Conservation (phyloP, 2,113 vertebrate genomes). For the Mellivora capensis region DNA sequence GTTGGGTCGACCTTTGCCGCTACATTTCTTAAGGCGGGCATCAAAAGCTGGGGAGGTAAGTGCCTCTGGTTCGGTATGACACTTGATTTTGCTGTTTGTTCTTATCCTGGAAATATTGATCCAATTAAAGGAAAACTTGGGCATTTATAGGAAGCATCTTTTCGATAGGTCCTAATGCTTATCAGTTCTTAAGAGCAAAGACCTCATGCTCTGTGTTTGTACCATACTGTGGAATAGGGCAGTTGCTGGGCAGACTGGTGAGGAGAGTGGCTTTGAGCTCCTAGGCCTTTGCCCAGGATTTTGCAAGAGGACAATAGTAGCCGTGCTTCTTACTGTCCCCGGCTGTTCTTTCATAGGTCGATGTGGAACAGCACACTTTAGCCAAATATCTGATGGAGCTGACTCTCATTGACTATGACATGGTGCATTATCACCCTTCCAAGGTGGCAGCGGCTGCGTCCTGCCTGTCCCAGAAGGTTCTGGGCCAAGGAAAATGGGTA, state of each 20-base stretch:
- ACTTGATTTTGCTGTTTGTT: background rate
- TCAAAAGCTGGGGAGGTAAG: constrained; percentile 93
- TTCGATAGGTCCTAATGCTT: background rate
- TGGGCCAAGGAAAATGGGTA: constrained; percentile 89
- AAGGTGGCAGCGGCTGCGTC: constrained; percentile 91
- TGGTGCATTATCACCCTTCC: constrained; percentile 93
- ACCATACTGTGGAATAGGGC: background rate
- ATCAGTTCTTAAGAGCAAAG: background rate
- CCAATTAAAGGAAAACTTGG: background rate
- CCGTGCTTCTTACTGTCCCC: background rate
- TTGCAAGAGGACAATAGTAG: background rate
- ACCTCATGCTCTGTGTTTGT: background rate
- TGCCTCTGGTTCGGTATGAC: background rate
- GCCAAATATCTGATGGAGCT: constrained; percentile 97
- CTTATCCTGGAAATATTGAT: background rate
- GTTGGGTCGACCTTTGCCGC: constrained; percentile 91
- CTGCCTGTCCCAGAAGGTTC: constrained; percentile 90
- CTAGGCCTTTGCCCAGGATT: too few species aligned
- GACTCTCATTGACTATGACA: constrained; percentile 92
- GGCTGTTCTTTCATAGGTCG: constrained; percentile 79
- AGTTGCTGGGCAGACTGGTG: background rate
- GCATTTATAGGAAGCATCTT: background rate
- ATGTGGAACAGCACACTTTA: constrained; percentile 90
- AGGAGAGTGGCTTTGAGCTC: background rate
- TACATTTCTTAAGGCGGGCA: constrained; percentile 94